These are phyloP conservation scores for Drosophila birchii DNA, from an alignment of 2,888 invertebrate species.

Conservation along the genomic window DNA sequence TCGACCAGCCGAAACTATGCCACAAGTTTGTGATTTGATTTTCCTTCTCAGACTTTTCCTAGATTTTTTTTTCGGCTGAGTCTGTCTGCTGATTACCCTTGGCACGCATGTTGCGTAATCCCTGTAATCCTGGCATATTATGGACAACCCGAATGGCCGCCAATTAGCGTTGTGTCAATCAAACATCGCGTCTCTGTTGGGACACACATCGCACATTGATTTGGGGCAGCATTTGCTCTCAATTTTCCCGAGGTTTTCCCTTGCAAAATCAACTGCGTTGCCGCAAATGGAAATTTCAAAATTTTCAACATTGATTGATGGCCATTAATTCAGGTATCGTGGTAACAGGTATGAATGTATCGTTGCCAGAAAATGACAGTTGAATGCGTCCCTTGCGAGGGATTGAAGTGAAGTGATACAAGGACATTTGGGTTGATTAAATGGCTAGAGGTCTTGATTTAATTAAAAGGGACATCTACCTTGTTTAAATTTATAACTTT, in stretches of 20 bases:
- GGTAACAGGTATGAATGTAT: neutral
- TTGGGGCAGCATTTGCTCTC: slow-evolving; percentile 20
- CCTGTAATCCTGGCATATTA: slow-evolving; percentile 51
- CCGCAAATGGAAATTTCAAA: slow-evolving; percentile 24
- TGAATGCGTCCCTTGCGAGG: neutral
- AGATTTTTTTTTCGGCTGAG: slow-evolving; percentile 1
- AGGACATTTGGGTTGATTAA: neutral
- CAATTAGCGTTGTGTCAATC: slow-evolving; percentile 52
- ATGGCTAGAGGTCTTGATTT: neutral
- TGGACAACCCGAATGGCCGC: slow-evolving; percentile 28
- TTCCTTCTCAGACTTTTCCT: slow-evolving; percentile 6
- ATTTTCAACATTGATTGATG: slow-evolving; percentile 28
- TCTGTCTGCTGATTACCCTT: slow-evolving; percentile 16
- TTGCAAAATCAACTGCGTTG: slow-evolving; percentile 2
- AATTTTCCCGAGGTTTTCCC: neutral
- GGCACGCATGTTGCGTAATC: slow-evolving; percentile 19
- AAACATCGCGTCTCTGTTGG: slow-evolving; percentile 22
- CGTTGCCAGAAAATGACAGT: slow-evolving; percentile 5
- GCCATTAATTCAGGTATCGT: slow-evolving; percentile 26
- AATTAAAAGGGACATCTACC: neutral
- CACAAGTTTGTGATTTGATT: slow-evolving; percentile 42
- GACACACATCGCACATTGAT: slow-evolving; percentile 31
- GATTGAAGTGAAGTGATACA: neutral
- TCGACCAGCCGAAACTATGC: slow-evolving; percentile 52
- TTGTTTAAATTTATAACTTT: neutral